These are phyloP conservation scores for Acyrthosiphon pisum DNA, from an alignment of 1,140 invertebrate species.

Conservation along the genomic window DNA sequence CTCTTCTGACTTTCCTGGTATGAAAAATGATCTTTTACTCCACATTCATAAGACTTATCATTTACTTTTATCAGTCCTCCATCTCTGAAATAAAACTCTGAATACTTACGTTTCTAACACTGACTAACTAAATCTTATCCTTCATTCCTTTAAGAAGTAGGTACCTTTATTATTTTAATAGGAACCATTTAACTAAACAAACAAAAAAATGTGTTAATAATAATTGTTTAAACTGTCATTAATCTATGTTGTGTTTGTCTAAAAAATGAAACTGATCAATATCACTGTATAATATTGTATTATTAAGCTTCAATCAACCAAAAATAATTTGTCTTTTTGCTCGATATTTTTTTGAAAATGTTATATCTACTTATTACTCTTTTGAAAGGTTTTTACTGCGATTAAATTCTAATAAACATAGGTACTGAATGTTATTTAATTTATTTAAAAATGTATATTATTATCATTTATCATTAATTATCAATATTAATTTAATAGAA, in stretches of 20 bases:
- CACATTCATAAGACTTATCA: no score
- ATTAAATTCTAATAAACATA: neutral
- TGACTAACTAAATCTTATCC: neutral
- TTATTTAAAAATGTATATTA: neutral
- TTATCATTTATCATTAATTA: neutral
- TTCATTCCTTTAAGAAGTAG: no score
- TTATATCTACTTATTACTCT: neutral
- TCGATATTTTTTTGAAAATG: neutral
- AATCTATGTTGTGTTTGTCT: neutral
- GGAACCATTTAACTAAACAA: neutral
- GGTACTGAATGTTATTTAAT: neutral
- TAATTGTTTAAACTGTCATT: neutral
- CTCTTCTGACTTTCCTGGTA: neutral
- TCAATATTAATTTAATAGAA: neutral
- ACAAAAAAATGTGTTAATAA: neutral
- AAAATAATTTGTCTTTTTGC: neutral
- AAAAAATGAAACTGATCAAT: neutral
- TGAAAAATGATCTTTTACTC: neutral
- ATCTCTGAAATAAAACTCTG: neutral
- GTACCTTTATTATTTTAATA: no score
- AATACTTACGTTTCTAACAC: neutral
- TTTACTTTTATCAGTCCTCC: no score
- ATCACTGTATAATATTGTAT: neutral
- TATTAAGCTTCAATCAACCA: neutral
- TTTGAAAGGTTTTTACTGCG: neutral